Evolutionary conservation across 2,113 vertebrate genomes (phyloP).

Genomic region (Argyrosomus japonicus): DNA sequence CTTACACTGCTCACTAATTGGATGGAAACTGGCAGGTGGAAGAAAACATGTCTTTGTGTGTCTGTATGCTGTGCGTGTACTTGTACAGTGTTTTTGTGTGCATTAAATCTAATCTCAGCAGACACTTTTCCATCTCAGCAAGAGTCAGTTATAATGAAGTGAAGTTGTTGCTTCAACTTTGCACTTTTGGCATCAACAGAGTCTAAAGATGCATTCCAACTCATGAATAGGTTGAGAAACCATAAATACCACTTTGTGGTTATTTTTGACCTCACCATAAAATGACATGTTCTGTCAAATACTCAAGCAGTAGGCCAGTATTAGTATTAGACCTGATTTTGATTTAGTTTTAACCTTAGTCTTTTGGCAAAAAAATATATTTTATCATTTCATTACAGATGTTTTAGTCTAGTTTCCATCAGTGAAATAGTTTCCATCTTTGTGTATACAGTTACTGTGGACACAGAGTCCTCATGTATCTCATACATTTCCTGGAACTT

Average conservation of each 20-base stretch:
- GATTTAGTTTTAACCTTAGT: not conserved
- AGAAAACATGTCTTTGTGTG: constrained; percentile 39
- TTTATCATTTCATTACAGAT: too few species aligned
- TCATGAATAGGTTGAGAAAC: not conserved
- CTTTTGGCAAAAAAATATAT: not conserved
- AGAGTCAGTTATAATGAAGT: constrained; percentile 18
- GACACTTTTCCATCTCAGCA: constrained; percentile 26
- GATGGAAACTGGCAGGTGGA: constrained; percentile 61
- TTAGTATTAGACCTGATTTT: not conserved
- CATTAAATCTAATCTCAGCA: constrained; percentile 29
- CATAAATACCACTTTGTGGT: not conserved
- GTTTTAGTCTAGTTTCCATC: too few species aligned
- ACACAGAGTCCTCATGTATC: not conserved
- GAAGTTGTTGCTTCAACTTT: constrained; percentile 24
- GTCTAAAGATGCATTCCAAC: not conserved
- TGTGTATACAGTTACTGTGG: not conserved
- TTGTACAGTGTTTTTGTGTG: constrained; percentile 3
- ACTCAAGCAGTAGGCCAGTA: not conserved
- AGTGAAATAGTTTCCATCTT: not conserved
- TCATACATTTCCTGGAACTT: not conserved
- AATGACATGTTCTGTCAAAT: not conserved
- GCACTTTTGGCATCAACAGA: not conserved
- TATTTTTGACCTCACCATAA: not conserved
- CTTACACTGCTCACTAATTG: constrained; percentile 68
- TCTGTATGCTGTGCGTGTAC: constrained; percentile 10